Base-by-base conservation (phyloP, 2,888 invertebrate species). In the Cantharis nigra region DNA sequence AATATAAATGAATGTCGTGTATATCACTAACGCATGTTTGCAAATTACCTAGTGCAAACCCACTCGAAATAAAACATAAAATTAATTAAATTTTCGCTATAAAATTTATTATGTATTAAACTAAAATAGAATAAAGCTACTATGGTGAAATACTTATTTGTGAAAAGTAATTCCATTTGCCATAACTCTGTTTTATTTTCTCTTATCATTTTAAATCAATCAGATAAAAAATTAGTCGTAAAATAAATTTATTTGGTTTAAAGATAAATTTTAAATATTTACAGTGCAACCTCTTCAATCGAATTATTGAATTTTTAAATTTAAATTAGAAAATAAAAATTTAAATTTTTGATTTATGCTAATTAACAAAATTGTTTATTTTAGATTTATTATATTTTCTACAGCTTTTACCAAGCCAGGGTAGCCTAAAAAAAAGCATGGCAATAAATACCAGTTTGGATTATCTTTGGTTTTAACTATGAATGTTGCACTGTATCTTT, bases 251-350 rank as follows among this genome's bases (percentile, higher is more conserved):
- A 30, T 30, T 30, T 11, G 10, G 9, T 4, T 2, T 13, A 33
- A 33, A 33, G 2, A 30, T 3, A 33, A 33, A 0, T 1, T 0
- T 14, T 0, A 75, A 63, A 23, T 30, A 71, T 69, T 81, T 83
- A 26, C 26, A 26, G 26, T 26, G 26, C 9, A 26, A 26, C 26
- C 26, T 26, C 9, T 1, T 26, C 7, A 26, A 26, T 26, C 23
- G 20, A 20, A 20, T 20, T 20, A 20, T 20, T 3, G 3, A 20
- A 20, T 20, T 20, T 3, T 20, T 20, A 20, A 20, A 20, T 20
- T 16, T 1, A 1, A 16, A 16, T 16, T 16, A 16, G 16, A 16
- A 16, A 16, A 16, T 16, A 16, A 16, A 20, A 20, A 20, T 0
- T 3, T 2, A 2, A 20, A 20, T 20, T 20, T 20, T 20, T 2